phyloP scores from a whole-genome alignment of 2,113 vertebrate genomes.

The Trichechus manatus region DNA sequence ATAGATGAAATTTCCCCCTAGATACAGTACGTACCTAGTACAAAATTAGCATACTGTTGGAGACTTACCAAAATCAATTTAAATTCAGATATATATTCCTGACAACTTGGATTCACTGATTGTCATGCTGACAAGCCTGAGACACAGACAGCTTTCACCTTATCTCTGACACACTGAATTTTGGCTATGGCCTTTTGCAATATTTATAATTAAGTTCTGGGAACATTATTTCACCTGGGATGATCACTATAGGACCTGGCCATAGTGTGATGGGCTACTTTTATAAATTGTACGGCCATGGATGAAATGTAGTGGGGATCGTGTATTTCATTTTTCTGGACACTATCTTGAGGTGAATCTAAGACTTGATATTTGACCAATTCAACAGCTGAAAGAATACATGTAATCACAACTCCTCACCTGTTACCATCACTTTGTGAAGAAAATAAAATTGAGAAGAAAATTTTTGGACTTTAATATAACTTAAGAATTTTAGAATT shows the following conservation, averaged over 20 bases:
- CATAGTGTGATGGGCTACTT: not conserved
- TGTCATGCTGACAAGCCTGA: not conserved
- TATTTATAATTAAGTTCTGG: not conserved
- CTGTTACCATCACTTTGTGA: not conserved
- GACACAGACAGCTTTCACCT: not conserved
- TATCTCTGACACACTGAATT: not conserved
- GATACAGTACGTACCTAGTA: not conserved
- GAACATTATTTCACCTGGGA: not conserved
- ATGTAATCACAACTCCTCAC: not conserved
- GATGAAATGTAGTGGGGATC: not conserved
- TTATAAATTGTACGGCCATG: not conserved
- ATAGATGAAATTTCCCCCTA: not conserved
- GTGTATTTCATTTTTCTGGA: not conserved
- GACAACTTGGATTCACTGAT: not conserved
- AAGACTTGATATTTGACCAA: not conserved
- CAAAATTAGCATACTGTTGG: not conserved
- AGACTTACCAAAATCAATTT: constrained; percentile 4
- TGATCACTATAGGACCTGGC: not conserved
- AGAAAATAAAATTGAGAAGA: not conserved
- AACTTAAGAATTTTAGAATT: not conserved
- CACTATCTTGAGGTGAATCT: not conserved
- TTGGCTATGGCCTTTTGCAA: not conserved
- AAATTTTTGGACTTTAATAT: not conserved
- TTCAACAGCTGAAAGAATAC: not conserved
- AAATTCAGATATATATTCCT: not conserved